These are phyloP conservation scores for Sinosuthora webbiana DNA, from an alignment of 2,113 vertebrate species.

Conservation along the genomic window DNA sequence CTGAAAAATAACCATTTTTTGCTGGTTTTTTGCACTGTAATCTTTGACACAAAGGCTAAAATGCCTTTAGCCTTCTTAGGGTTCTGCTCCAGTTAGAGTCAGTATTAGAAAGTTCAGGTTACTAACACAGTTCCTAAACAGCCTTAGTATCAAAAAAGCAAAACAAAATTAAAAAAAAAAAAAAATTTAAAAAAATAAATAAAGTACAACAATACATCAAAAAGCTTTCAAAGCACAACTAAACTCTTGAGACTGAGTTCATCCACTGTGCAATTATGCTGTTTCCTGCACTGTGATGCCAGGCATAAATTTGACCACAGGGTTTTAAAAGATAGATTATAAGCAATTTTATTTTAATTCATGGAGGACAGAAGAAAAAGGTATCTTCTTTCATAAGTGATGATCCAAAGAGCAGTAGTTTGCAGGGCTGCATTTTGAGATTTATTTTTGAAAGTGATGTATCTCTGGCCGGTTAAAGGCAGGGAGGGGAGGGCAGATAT, in stretches of 20 bases:
- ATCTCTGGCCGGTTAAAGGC: background rate
- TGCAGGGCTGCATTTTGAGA: background rate
- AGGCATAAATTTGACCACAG: background rate
- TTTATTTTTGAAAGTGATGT: background rate
- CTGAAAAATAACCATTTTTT: conserved; percentile 9
- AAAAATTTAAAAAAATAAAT: background rate
- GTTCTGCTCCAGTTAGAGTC: background rate
- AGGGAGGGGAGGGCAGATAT: background rate
- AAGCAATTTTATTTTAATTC: conserved; percentile 43
- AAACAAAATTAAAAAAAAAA: background rate
- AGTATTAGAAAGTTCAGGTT: background rate
- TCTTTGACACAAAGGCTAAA: background rate
- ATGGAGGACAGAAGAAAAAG: background rate
- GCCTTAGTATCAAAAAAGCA: background rate
- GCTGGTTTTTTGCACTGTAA: background rate
- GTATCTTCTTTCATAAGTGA: background rate
- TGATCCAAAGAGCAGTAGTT: background rate
- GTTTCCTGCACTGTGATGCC: background rate
- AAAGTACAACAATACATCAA: conserved; percentile 28
- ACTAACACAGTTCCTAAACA: background rate
- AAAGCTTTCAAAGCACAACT: conserved; percentile 17
- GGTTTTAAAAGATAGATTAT: background rate
- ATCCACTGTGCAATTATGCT: background rate
- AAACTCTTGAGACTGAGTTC: background rate
- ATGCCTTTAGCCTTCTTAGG: background rate